Evolutionary conservation across 2,113 vertebrate genomes (phyloP), one percentile per base, ranked within the genome.

Genomic region (Ptychochromis oligacanthus): DNA sequence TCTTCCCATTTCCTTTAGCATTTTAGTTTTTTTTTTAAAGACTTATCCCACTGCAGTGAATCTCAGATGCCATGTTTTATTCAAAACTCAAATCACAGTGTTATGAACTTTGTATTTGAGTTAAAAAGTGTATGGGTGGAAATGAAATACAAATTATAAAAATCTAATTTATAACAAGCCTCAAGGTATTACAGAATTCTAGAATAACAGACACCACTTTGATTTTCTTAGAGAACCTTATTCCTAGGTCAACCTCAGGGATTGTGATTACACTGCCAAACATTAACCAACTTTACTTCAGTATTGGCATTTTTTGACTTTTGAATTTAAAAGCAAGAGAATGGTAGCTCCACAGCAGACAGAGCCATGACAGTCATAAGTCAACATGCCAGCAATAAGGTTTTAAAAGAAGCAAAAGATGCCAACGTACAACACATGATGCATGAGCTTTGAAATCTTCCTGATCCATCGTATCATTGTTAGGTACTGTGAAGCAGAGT

Each of bases 381-480:
- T 90, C 88, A 90, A 85, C 54, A 57, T 24, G 43, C 79, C 54
- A 59, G 75, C 77, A n/a, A n/a, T 81, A 87, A 54, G 81, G 81
- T 88, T 94, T 93, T 88, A 92, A 93, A 93, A 89, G 54, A 93
- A 86, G 56, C 43, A 58, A 79, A 85, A 77, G 43, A 70, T 52
- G 65, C 65, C 65, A 70, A 70, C 20, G 17, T 65, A 75, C 46
- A 40, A 75, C 46, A 54, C 22, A 62, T 83, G 79, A 87, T 79
- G 70, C 77, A 86, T 70, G 49, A 84, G 78, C 15, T 80, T 80
- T 34, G 58, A 82, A 77, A 82, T 82, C 3, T 2, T 36, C 40
- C 62, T 36, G 52, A 76, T 75, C 26, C 2, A 26, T 60, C 56
- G 77, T 80, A 81, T 85, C 52, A 56, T 55, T 36, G 77, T 52